Percentiles rank a stretch among this genome's conserved stretches.
Evolutionary conservation across 2,888 invertebrate genomes (phyloP).

Genomic region (Caenorhabditis angaria): DNA sequence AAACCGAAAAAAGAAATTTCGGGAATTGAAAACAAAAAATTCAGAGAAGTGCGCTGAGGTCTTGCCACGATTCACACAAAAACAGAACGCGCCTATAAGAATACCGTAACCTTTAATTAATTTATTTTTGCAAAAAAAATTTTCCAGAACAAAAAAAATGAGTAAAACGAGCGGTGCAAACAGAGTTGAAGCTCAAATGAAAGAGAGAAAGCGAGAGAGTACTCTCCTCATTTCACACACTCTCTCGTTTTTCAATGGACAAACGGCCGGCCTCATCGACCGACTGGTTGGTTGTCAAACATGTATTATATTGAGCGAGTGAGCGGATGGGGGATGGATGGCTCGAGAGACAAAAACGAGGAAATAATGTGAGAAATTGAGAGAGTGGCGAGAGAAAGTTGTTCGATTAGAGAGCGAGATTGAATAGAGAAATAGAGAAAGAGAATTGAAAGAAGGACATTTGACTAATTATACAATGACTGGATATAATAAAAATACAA

Average conservation of each 20-base stretch:
- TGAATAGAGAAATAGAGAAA: too few relatives aligned
- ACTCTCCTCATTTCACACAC: constrained; percentile 12
- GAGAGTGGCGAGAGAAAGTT: too few relatives aligned
- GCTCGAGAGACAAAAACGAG: too few relatives aligned
- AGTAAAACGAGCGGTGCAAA: background rate
- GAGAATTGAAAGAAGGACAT: too few relatives aligned
- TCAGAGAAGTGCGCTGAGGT: background rate
- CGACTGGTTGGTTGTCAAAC: background rate
- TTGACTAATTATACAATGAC: too few relatives aligned
- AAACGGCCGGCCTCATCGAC: constrained; percentile 21
- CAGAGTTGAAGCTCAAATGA: background rate
- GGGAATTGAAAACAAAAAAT: background rate
- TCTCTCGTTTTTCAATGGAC: background rate
- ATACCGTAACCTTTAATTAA: background rate
- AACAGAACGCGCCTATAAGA: background rate
- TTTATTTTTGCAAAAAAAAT: background rate
- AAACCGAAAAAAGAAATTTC: background rate
- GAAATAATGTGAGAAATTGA: too few relatives aligned
- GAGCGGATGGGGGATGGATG: constrained; percentile 6
- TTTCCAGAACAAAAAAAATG: background rate
- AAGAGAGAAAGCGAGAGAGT: constrained; percentile 7
- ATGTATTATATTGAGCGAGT: constrained; percentile 9
- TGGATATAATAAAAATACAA: too few relatives aligned
- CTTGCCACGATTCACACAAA: background rate
- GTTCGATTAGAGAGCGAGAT: too few relatives aligned